Evolutionary conservation across 2,888 invertebrate genomes (phyloP).

Genomic region (Polydrusus cervinus): DNA sequence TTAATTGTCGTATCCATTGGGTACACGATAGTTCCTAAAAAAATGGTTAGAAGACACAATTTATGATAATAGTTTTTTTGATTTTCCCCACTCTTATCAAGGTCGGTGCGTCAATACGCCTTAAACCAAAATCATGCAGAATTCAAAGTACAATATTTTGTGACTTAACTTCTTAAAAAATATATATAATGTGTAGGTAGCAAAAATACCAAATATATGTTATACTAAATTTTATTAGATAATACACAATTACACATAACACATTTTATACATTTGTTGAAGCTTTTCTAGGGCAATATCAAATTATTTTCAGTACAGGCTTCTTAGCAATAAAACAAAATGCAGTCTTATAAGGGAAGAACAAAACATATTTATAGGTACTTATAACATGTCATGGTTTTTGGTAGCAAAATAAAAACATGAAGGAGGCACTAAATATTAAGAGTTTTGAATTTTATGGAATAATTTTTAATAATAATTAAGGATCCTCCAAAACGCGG

Average conservation of each 20-base stretch:
- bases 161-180: too few species aligned
- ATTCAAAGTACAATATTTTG: too few species aligned
- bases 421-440: neutral
- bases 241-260: slow-evolving; percentile 40
- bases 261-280: slow-evolving; percentile 45
- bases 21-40: too few species aligned
- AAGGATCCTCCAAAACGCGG: too few species aligned
- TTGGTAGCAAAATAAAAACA: neutral
- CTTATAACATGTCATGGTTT: neutral
- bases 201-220: neutral
- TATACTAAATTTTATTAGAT: slow-evolving; percentile 36
- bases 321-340: slow-evolving; percentile 16
- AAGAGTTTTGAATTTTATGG: neutral
- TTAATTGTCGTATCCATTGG: too few species aligned
- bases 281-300: slow-evolving; percentile 30
- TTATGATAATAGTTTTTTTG: too few species aligned
- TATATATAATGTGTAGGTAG: too few species aligned
- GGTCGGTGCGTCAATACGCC: too few species aligned
- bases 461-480: too few species aligned
- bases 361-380: neutral
- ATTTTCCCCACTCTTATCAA: too few species aligned
- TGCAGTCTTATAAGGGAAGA: slow-evolving; percentile 15
- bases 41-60: too few species aligned
- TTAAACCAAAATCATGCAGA: too few species aligned
- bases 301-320: slow-evolving; percentile 19